Percentiles rank a stretch among this genome's conserved stretches.
These are phyloP conservation scores for Butorides virescens DNA, from an alignment of 2,113 vertebrate genomes.

Conservation along the genomic window DNA sequence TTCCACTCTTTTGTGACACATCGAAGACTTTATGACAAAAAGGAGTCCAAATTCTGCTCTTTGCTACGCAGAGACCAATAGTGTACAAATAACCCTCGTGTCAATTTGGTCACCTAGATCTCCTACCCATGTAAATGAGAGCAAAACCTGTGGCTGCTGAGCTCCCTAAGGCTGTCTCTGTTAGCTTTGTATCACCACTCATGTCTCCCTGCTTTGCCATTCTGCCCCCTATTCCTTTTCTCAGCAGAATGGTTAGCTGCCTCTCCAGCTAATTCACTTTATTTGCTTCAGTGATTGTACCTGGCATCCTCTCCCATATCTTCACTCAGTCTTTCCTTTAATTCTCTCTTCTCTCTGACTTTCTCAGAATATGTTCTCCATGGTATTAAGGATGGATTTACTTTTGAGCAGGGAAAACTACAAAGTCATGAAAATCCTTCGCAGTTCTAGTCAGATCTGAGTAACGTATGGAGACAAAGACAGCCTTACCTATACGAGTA, in stretches of 20 bases:
- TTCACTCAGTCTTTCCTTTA: not conserved
- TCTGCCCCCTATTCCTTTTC: not conserved
- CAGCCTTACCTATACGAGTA: not conserved
- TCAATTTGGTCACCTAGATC: not conserved
- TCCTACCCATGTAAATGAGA: not conserved
- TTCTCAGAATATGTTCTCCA: not conserved
- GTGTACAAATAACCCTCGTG: not conserved
- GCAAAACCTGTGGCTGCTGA: not conserved
- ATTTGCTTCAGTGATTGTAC: constrained; percentile 48
- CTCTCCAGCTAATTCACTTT: constrained; percentile 44
- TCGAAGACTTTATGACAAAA: not conserved
- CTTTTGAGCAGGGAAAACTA: constrained; percentile 25
- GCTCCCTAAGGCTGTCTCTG: not conserved
- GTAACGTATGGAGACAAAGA: constrained; percentile 12
- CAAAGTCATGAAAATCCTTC: constrained; percentile 22
- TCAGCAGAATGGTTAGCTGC: constrained; percentile 40
- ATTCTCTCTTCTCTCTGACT: constrained; percentile 9
- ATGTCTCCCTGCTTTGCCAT: not conserved
- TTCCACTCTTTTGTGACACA: not conserved
- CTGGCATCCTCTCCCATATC: not conserved
- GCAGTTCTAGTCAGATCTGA: constrained; percentile 26
- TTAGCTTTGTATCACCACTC: not conserved
- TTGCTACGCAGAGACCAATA: not conserved
- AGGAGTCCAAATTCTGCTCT: not conserved
- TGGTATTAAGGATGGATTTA: constrained; percentile 44